phyloP scores from a whole-genome alignment of 1,140 invertebrate species.

The Pseudoatta argentina region DNA sequence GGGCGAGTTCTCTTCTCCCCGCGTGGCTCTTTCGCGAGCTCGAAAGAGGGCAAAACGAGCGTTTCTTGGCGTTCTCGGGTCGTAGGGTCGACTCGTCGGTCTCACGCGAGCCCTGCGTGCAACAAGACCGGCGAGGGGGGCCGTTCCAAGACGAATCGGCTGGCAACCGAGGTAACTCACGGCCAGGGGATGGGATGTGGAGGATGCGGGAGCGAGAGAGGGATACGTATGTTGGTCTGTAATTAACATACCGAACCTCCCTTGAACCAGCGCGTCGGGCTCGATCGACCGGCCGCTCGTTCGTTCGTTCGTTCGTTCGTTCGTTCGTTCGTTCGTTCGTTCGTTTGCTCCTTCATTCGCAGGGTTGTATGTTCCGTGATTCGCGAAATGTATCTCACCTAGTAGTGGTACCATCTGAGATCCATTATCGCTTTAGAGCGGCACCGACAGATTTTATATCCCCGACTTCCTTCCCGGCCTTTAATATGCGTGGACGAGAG shows the following conservation, averaged over 20 bases:
- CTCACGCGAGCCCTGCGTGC: constrained; percentile 77
- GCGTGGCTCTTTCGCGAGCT: constrained; percentile 51
- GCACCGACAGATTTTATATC: constrained; percentile 42
- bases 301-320: constrained; percentile 72
- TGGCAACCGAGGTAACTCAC: constrained; percentile 74
- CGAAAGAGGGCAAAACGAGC: constrained; percentile 75
- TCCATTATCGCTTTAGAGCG: constrained; percentile 59
- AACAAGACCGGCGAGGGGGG: constrained; percentile 73
- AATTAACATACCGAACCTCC: constrained; percentile 86
- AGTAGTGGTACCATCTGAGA: constrained; percentile 34
- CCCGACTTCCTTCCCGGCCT: neutral
- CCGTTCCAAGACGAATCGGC: constrained; percentile 74
- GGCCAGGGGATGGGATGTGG: constrained; percentile 62
- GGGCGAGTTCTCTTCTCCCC: constrained; percentile 10
- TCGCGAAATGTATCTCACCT: constrained; percentile 57
- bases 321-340: constrained; percentile 71
- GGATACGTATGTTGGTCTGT: constrained; percentile 81
- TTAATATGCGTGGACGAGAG: constrained; percentile 39
- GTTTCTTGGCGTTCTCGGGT: constrained; percentile 77
- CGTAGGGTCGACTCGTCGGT: constrained; percentile 79
- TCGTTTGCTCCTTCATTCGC: constrained; percentile 66
- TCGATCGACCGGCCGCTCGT: constrained; percentile 74
- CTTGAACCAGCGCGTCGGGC: constrained; percentile 59
- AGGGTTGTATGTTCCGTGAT: constrained; percentile 53
- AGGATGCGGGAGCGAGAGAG: constrained; percentile 61